Conservation (phyloP, 1,140 invertebrate species). For the Drosophila kanapiae region DNA sequence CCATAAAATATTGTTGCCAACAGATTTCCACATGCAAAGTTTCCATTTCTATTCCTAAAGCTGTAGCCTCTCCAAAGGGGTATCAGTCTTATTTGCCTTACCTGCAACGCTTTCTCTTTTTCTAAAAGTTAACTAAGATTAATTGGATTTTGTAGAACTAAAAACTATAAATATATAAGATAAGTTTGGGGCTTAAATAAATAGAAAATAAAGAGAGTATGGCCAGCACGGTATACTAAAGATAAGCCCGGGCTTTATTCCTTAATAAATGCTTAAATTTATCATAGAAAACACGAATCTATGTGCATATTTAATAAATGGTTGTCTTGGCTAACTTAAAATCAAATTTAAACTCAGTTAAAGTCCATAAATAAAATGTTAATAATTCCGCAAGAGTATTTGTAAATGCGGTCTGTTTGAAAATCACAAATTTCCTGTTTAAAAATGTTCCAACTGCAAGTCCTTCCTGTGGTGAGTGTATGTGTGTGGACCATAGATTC, state of each 20-base stretch:
- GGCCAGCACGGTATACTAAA: too few relatives aligned
- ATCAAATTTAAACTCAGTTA: background rate
- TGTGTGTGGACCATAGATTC: conserved; percentile 43
- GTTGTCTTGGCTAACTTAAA: too few relatives aligned
- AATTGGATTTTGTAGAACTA: background rate
- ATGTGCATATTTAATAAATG: too few relatives aligned
- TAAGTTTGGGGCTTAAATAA: background rate
- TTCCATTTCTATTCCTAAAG: conserved; percentile 29
- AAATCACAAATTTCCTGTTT: conserved; percentile 1
- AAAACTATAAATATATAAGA: background rate
- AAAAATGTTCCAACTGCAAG: conserved; percentile 22
- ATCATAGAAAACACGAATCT: too few relatives aligned
- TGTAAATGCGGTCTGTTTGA: background rate
- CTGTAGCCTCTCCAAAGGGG: background rate
- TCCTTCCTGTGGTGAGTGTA: conserved; percentile 9
- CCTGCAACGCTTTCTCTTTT: background rate
- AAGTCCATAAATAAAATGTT: background rate
- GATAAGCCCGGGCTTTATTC: too few relatives aligned
- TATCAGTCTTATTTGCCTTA: background rate
- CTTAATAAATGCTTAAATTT: too few relatives aligned
- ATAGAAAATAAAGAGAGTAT: background rate
- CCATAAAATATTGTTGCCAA: conserved; percentile 73
- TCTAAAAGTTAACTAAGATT: background rate
- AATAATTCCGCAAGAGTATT: background rate
- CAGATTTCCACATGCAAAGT: conserved; percentile 67